Base-by-base conservation (phyloP, 2,888 invertebrate genomes). In the Oscheius sp. region DNA sequence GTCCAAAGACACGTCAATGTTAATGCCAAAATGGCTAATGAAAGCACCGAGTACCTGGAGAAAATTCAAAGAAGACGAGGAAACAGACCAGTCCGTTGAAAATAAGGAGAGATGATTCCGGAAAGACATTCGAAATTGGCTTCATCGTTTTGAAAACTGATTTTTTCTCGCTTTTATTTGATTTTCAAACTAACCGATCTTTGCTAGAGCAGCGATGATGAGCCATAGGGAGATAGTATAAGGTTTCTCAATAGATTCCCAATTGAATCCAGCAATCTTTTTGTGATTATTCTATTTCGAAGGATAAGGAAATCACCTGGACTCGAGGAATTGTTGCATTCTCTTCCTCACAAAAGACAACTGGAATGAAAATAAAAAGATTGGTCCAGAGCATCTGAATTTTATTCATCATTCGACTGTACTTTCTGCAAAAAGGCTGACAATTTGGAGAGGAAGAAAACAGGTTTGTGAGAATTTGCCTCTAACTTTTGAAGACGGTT, bases 81-180 rank as follows among this genome's bases (percentile, higher is more conserved):
- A 96, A 53, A 15, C 10, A 20, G 48, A 68, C 68, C 48, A 97
- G 93, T 50, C 98, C 97, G 65, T 97, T 93, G 73, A 94, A 92
- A 87, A 98, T 95, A 79, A 98, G 91, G 79, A 97, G 91, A 88
- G 96, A 96, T 58, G 95, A 95, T 89, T 98, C 97, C 3, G 98
- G 98, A 88, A 97, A 95, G 88, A 73, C 73, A 29, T 82, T 79
- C 3, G 76, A 71, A 0, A 78, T 45, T 8, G 72, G 73, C 45
- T 74, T 75, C 34, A 73, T 53, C 1, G 74, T 20, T 25, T 79
- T 71, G 72, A 81, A 81, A 25, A 75, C 78, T 78, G 68, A 55
- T 6, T 20, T 3, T 3, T 29, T 8, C 4, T 1, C 34, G 33
- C 31, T 15, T 27, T n/a, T 25, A n/a, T 2, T 12, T 5, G 31